phyloP scores from a whole-genome alignment of 2,888 invertebrate genomes.

The Cataglyphis livida region DNA sequence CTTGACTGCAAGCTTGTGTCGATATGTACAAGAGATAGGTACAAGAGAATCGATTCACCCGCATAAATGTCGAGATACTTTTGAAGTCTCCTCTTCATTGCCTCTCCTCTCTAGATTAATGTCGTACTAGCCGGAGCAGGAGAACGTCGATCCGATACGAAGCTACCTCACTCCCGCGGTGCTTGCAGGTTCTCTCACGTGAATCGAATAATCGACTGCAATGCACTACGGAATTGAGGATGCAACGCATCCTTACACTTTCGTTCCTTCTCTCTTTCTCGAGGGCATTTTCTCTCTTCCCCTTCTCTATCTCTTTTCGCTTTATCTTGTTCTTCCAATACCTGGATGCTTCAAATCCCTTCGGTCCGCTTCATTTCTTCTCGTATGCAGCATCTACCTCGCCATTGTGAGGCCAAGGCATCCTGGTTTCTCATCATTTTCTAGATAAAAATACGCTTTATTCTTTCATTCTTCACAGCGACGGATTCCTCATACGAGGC shows the following conservation, averaged over 20 bases:
- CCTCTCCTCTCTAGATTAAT: conserved; percentile 50
- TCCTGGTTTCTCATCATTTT: conserved; percentile 52
- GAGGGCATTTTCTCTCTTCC: not conserved
- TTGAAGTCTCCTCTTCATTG: conserved; percentile 46
- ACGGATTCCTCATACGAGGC: conserved; percentile 45
- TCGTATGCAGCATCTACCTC: conserved; percentile 45
- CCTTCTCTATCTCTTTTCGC: conserved; percentile 44
- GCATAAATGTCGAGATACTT: not conserved
- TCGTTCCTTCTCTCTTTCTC: conserved; percentile 45
- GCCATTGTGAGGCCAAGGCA: conserved; percentile 41
- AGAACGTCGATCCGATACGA: conserved; percentile 80
- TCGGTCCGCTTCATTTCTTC: conserved; percentile 49
- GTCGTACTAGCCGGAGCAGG: conserved; percentile 17
- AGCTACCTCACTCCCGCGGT: conserved; percentile 96
- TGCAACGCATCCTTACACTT: conserved; percentile 86
- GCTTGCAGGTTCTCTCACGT: conserved; percentile 92
- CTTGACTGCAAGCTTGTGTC: not conserved
- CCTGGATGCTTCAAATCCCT: conserved; percentile 22
- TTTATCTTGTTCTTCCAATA: conserved; percentile 52
- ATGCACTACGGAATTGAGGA: conserved; percentile 98
- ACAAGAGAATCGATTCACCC: conserved; percentile 22
- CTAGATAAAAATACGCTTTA: conserved; percentile 50
- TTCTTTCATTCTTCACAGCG: conserved; percentile 50
- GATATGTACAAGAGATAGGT: not conserved
- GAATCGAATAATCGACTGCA: conserved; percentile 92